phyloP scores from a whole-genome alignment of 1,140 invertebrate species.

The Laupala kohalensis region DNA sequence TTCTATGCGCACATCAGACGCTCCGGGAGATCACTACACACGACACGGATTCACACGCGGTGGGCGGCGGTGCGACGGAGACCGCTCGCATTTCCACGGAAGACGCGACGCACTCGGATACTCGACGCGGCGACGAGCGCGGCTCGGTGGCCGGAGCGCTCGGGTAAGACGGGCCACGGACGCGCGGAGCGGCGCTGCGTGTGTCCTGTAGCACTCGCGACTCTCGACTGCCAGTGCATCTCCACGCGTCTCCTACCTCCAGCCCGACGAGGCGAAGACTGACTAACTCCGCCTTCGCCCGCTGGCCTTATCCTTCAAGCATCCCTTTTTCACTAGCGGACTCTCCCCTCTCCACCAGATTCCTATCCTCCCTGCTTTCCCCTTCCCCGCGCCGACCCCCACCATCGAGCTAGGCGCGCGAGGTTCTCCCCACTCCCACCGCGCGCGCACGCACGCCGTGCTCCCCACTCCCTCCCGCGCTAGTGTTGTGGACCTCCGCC shows the following conservation, averaged over 20 bases:
- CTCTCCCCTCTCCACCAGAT: not conserved
- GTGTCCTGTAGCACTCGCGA: not conserved
- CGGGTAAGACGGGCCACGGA: too few species aligned
- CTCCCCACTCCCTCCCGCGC: too few species aligned
- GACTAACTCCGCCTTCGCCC: slow-evolving; percentile 1
- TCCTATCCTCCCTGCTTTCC: too few species aligned
- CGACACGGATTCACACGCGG: not conserved
- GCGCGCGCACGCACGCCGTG: too few species aligned
- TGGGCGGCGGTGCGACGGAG: too few species aligned
- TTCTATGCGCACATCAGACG: not conserved
- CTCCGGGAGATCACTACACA: not conserved
- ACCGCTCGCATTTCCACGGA: not conserved
- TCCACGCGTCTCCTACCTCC: not conserved
- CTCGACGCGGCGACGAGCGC: not conserved
- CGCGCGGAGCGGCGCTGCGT: not conserved
- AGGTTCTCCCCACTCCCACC: too few species aligned
- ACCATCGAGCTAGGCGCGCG: too few species aligned
- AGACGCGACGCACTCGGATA: not conserved
- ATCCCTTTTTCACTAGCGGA: not conserved
- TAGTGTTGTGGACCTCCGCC: too few species aligned
- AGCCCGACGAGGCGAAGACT: slow-evolving; percentile 4
- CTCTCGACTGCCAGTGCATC: not conserved
- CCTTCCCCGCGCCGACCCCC: too few species aligned
- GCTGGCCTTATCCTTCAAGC: slow-evolving; percentile 7
- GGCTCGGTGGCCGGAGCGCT: too few species aligned